These are phyloP conservation scores for Glaucidium brasilianum DNA, from an alignment of 2,113 vertebrate species.

Conservation along the genomic window DNA sequence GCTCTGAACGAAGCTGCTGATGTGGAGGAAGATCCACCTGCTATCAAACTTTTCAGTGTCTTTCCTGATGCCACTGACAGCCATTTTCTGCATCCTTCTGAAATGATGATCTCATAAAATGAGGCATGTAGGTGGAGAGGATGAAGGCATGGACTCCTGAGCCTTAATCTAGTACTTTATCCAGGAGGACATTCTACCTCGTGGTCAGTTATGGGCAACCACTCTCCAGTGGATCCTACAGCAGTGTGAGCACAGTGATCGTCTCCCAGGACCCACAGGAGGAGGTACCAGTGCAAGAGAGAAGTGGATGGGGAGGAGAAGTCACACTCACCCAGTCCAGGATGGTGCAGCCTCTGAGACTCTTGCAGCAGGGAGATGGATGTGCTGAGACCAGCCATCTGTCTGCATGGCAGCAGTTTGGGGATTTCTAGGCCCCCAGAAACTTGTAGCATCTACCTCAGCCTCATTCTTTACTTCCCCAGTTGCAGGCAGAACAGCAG, in stretches of 20 bases:
- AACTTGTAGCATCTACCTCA: not conserved
- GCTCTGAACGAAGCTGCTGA: not conserved
- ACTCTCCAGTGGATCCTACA: not conserved
- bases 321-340: not conserved
- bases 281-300: not conserved
- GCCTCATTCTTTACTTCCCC: not conserved
- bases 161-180: not conserved
- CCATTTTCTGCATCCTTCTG: not conserved
- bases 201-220: accelerated
- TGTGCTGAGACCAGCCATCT: not conserved
- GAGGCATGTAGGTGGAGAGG: not conserved
- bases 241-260: not conserved
- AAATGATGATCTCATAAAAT: not conserved
- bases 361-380: not conserved
- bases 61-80: not conserved
- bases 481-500: not conserved
- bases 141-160: not conserved
- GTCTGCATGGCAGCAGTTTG: no score
- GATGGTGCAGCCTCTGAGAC: not conserved
- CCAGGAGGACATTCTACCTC: not conserved
- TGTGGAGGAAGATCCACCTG: not conserved
- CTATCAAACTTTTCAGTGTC: not conserved
- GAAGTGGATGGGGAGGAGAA: not conserved
- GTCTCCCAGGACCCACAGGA: accelerated
- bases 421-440: not conserved